phyloP scores from a whole-genome alignment of 2,797 vertebrate species.

The Adelosebastes latens region DNA sequence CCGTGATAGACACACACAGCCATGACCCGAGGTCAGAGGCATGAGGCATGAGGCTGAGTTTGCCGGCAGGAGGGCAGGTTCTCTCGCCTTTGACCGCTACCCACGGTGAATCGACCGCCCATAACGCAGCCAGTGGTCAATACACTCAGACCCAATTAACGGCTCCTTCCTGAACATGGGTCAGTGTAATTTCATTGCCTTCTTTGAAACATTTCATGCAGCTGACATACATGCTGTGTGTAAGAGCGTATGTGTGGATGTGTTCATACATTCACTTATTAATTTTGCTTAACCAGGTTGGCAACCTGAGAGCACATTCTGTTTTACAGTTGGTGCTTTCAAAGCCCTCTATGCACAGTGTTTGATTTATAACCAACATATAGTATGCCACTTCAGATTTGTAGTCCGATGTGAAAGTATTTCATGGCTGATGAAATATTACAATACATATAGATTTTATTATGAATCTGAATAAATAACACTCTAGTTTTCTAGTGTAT shows the following conservation, averaged over 20 bases:
- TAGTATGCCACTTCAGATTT: neutral
- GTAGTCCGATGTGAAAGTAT: neutral
- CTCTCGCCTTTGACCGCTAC: conserved; percentile 52
- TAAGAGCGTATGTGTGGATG: neutral
- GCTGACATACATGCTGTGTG: conserved; percentile 20
- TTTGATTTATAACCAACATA: neutral
- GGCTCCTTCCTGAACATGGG: conserved; percentile 43
- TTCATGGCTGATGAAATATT: neutral
- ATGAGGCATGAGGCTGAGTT: conserved; percentile 47
- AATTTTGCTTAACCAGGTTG: neutral
- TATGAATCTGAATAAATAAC: neutral
- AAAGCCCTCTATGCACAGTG: neutral
- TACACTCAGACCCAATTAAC: conserved; percentile 79
- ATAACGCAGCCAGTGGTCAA: conserved; percentile 63
- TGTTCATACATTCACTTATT: neutral
- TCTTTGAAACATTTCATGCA: conserved; percentile 57
- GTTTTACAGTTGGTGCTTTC: neutral
- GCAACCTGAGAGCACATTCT: neutral
- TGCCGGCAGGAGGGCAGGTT: conserved; percentile 22
- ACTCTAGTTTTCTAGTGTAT: neutral
- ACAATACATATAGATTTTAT: neutral
- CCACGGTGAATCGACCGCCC: conserved; percentile 54
- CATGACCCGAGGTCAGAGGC: conserved; percentile 51
- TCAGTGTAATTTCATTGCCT: conserved; percentile 52
- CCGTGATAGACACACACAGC: conserved; percentile 24